phyloP scores from a whole-genome alignment of 2,888 invertebrate species.

The Acanthopleura granulata region DNA sequence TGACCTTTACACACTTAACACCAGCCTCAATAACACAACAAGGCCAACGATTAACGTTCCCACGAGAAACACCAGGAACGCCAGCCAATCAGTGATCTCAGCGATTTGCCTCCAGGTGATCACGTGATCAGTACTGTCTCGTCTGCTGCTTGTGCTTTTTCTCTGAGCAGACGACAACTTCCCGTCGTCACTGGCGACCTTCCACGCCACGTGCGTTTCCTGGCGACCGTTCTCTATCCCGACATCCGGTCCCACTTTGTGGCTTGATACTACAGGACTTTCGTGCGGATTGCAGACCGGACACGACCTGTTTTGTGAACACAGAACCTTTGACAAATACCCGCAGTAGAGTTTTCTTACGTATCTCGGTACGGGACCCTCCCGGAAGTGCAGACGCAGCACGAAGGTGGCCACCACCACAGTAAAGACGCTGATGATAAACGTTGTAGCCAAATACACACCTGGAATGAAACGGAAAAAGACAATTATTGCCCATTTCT shows the following conservation, averaged over 20 bases:
- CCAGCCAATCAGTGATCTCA: background rate
- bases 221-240: background rate
- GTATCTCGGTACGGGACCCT: background rate
- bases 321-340: background rate
- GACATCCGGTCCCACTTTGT: background rate
- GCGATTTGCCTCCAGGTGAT: background rate
- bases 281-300: background rate
- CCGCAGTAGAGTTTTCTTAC: background rate
- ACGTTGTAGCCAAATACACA: background rate
- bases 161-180: background rate
- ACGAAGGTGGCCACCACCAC: background rate
- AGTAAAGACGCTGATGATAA: background rate
- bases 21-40: background rate
- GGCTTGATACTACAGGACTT: too few species aligned
- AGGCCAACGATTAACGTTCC: background rate
- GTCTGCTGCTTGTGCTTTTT: background rate
- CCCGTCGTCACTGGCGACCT: background rate
- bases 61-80: background rate
- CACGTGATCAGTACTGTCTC: background rate
- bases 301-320: background rate
- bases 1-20: too few species aligned
- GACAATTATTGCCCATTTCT: too few species aligned
- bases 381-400: background rate
- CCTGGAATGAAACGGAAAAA: background rate
- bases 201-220: background rate